Conservation (phyloP, 1,140 invertebrate species). For the Drosophila busckii region DNA sequence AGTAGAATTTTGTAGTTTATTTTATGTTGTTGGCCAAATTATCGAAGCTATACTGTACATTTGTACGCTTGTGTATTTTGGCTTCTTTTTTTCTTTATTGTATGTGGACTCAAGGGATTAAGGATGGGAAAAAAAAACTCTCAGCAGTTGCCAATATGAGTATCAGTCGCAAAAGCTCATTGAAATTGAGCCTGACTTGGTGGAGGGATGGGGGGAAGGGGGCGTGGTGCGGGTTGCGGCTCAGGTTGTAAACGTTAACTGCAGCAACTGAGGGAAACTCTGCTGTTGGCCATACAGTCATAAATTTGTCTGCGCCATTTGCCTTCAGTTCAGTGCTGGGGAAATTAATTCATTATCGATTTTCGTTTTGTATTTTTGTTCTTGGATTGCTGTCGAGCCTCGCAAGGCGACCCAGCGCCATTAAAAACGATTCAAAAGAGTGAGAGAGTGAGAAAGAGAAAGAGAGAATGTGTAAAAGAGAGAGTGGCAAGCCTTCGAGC, state of each 20-base stretch:
- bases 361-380: slow-evolving; percentile 45
- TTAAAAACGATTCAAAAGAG: slow-evolving; percentile 39
- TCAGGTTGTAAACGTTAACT: slow-evolving; percentile 43
- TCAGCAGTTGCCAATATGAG: neutral
- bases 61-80: slow-evolving; percentile 19
- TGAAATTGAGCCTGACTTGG: slow-evolving; percentile 7
- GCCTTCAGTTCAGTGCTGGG: slow-evolving; percentile 34
- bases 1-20: too few relatives aligned
- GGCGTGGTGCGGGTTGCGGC: neutral
- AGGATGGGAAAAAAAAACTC: slow-evolving; percentile 8
- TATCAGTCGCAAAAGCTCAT: slow-evolving; percentile 13
- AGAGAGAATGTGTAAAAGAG: too few relatives aligned
- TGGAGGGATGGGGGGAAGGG: neutral
- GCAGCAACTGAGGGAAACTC: slow-evolving; percentile 12
- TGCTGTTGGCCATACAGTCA: slow-evolving; percentile 36
- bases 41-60: too few relatives aligned
- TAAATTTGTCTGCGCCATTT: slow-evolving; percentile 65
- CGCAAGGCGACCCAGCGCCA: slow-evolving; percentile 53
- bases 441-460: too few relatives aligned
- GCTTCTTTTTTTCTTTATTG: slow-evolving; percentile 32
- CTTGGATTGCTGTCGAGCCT: slow-evolving; percentile 2
- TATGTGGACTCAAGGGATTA: slow-evolving; percentile 36
- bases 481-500: slow-evolving; percentile 37
- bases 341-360: slow-evolving; percentile 70
- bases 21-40: too few relatives aligned